Base-by-base conservation (phyloP, 2,113 vertebrate species). In the Beaufortia kweichowensis region DNA sequence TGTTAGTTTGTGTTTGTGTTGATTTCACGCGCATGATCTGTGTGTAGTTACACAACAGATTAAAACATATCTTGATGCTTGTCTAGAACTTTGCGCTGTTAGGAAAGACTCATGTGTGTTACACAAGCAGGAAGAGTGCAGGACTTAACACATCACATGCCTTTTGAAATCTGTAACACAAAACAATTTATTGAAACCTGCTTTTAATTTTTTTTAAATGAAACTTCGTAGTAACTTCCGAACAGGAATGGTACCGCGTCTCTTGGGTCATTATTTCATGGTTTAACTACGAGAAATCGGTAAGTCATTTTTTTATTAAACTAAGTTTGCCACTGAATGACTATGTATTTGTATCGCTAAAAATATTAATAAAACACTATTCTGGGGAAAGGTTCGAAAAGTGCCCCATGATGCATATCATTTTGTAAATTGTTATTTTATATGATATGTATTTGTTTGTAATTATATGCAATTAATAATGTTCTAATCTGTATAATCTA, bases 141-240 rank as follows among this genome's bases (percentile, higher is more conserved):
- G n/a, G 53, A 12, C 35, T 61, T 9, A 50, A 55, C 33, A 21
- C 48, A 67, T 73, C 68, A 77, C 68, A 73, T 73, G 79, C 75
- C 29, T 55, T 50, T 12, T 50, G 23, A 72, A 24, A 43, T 57
- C 26, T 26, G 15, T 46, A 23, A 71, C 43, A 23, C 2, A 68
- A 21, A 55, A 74, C 56, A 72, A 39, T 23, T 68, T 15, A 9
- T 62, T 41, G 55, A 61, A 46, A 11, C 21, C 8, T 8, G 46
- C 9, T 31, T 1, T 39, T 11, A 39, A 28, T 71, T 15, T 19
- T 5, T 19, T 26, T 61, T 21, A 15, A 46, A 14, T 46, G 43
- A 14, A 14, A 12, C 41, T 3, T 31, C 5, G 1, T 19, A 17
- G 21, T 43, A 19, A 33, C 11, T 73, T 11, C 23, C 5, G 31